Base-by-base conservation (phyloP, 2,797 vertebrate genomes). In the Poecilia wingei region DNA sequence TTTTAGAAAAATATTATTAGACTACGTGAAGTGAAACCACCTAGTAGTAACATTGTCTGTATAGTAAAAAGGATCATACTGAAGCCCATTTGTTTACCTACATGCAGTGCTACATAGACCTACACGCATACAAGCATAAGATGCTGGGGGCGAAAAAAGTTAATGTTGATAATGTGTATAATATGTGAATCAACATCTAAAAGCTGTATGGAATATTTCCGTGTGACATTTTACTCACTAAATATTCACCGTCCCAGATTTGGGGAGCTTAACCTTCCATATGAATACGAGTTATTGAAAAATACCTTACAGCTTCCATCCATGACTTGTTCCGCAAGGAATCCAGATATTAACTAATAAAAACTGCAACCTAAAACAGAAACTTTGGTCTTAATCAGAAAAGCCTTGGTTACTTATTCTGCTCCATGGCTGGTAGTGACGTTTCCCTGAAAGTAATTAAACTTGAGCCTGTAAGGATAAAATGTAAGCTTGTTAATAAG, bases 401-500 rank as follows among this genome's bases (percentile, higher is more conserved):
- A 92, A 90, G 28, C 87, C 83, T 87, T 88, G 76, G 83, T 95
- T 92, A 93, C 87, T 84, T 87, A 94, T 95, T 94, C 91, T 78
- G 82, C 84, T 90, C 85, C 80, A 81, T 82, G 83, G 87, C 84
- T 92, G 76, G 83, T 78, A 74, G 84, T 89, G 89, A 92, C 71
- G 85, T 90, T 73, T 91, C 72, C 78, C 83, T 83, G 89, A 94
- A 95, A 86, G 91, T 94, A 96, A 96, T 96, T 95, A 96, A 94
- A 90, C 91, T 64, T 93, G 92, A 94, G 93, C 94, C 94, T 94
- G 91, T 93, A 91, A 92, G 94, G 94, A 96, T 95, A 92, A 93
- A 93, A 92, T 87, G 88, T 94, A 90, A 94, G 94, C 94, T 95
- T 92, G 94, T 94, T 96, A 95, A 95, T 95, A 95, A 79, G 88